Evolutionary conservation across 2,888 invertebrate species (phyloP).

Genomic region (Aelia acuminata): DNA sequence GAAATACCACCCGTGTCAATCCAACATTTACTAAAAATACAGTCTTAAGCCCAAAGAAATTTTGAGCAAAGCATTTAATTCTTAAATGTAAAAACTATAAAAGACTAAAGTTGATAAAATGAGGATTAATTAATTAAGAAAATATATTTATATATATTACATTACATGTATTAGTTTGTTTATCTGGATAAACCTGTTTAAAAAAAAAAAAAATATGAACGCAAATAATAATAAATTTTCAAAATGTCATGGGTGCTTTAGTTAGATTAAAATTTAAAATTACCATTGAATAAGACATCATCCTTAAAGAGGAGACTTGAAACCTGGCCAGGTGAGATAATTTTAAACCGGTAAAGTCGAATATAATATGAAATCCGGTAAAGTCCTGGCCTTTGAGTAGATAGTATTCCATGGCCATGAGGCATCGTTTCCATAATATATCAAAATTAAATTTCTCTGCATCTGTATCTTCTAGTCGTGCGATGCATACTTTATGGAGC

Average conservation of each 20-base stretch:
- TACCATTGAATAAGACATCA: conserved; percentile 66
- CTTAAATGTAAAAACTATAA: too few species aligned
- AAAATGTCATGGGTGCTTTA: background rate
- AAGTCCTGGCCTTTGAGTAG: conserved; percentile 66
- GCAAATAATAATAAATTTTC: background rate
- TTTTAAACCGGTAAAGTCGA: conserved; percentile 65
- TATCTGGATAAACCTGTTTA: too few species aligned
- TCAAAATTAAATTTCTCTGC: conserved; percentile 64
- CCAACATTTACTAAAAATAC: too few species aligned
- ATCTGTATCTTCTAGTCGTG: conserved; percentile 65
- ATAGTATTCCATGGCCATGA: conserved; percentile 66
- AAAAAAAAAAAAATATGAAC: background rate
- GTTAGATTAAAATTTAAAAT: conserved; percentile 50
- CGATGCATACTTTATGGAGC: conserved; percentile 65
- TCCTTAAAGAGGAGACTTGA: conserved; percentile 65
- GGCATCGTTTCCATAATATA: conserved; percentile 63
- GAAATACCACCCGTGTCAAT: too few species aligned
- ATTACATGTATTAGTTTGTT: too few species aligned
- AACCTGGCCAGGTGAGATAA: conserved; percentile 66
- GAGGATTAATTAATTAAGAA: too few species aligned
- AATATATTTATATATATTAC: too few species aligned
- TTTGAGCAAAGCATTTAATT: too few species aligned
- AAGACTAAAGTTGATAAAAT: too few species aligned
- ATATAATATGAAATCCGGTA: conserved; percentile 66
- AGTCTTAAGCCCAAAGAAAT: too few species aligned